Percentiles rank a stretch among this genome's conserved stretches.
These are phyloP conservation scores for Betta splendens DNA, from an alignment of 2,797 vertebrate species.

Conservation along the genomic window DNA sequence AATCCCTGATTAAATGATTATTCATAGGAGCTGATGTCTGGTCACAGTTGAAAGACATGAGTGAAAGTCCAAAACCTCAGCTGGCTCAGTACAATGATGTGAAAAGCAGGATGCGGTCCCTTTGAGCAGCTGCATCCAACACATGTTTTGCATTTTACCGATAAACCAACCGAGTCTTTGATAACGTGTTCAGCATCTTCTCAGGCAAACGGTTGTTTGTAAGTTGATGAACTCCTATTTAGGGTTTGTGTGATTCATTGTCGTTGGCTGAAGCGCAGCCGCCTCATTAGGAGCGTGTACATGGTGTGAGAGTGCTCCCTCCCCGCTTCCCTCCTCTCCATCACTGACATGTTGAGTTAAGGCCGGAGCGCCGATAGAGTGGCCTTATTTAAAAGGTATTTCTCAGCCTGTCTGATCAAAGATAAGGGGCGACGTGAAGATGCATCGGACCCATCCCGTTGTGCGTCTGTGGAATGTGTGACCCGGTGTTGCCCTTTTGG, in stretches of 20 bases:
- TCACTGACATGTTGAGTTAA: conserved; percentile 43
- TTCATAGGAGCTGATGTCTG: too few species aligned
- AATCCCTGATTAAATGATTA: background rate
- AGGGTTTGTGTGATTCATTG: conserved; percentile 13
- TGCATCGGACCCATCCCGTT: conserved; percentile 36
- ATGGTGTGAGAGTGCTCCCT: conserved; percentile 8
- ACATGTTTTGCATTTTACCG: conserved; percentile 3
- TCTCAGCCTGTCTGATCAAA: conserved; percentile 39
- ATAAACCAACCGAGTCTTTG: background rate
- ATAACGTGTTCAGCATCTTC: background rate
- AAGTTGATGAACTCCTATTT: conserved; percentile 17
- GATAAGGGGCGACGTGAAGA: conserved; percentile 43
- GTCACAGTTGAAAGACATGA: too few species aligned
- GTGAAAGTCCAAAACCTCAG: background rate
- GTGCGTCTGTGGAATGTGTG: conserved; percentile 69
- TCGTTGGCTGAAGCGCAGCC: conserved; percentile 22
- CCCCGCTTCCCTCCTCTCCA: conserved; percentile 19
- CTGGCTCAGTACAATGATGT: background rate
- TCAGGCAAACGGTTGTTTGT: conserved; percentile 4
- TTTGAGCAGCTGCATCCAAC: background rate
- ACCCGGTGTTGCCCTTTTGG: conserved; percentile 68
- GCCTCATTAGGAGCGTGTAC: conserved; percentile 19
- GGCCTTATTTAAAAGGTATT: conserved; percentile 39
- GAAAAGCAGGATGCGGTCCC: background rate
- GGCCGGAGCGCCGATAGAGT: conserved; percentile 33